Evolutionary conservation across 2,888 invertebrate species (phyloP).

Genomic region (Oscheius sp.): DNA sequence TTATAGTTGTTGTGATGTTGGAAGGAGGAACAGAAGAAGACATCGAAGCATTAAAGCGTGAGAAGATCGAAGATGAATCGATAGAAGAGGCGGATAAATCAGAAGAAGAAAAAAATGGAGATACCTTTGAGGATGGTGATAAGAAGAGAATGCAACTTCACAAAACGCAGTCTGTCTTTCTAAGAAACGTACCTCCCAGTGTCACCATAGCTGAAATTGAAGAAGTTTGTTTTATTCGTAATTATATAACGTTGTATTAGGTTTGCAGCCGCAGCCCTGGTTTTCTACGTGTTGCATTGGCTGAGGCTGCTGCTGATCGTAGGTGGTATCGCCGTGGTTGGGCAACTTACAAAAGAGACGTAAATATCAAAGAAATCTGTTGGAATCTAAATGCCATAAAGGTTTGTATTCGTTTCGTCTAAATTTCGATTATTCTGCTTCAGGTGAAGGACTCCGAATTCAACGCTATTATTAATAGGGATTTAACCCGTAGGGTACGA

Average conservation of each 20-base stretch:
- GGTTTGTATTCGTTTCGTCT: slow-evolving; percentile 40
- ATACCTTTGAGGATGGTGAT: slow-evolving; percentile 38
- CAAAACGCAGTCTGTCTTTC: slow-evolving; percentile 94
- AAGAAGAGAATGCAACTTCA: slow-evolving; percentile 77
- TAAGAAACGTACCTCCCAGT: slow-evolving; percentile 92
- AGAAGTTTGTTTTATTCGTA: slow-evolving; percentile 79
- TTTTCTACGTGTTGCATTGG: slow-evolving; percentile 92
- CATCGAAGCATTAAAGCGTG: slow-evolving; percentile 82
- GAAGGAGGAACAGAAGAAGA: slow-evolving; percentile 87
- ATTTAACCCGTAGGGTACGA: slow-evolving; percentile 91
- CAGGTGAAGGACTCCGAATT: slow-evolving; percentile 89
- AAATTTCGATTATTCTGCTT: not conserved
- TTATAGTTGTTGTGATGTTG: slow-evolving; percentile 88
- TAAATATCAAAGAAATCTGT: slow-evolving; percentile 98
- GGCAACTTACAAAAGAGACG: slow-evolving; percentile 87
- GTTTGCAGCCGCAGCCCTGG: slow-evolving; percentile 91
- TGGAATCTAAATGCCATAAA: slow-evolving; percentile 97
- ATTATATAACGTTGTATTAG: slow-evolving; percentile 75
- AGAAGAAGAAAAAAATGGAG: slow-evolving; percentile 57
- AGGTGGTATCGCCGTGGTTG: slow-evolving; percentile 96
- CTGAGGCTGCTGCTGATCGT: slow-evolving; percentile 95
- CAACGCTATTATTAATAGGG: slow-evolving; percentile 94
- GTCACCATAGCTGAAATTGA: slow-evolving; percentile 97
- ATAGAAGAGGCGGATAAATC: slow-evolving; percentile 75
- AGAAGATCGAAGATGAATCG: slow-evolving; percentile 65